phyloP scores from a whole-genome alignment of 2,797 vertebrate genomes.

The Neostethus bicornis region DNA sequence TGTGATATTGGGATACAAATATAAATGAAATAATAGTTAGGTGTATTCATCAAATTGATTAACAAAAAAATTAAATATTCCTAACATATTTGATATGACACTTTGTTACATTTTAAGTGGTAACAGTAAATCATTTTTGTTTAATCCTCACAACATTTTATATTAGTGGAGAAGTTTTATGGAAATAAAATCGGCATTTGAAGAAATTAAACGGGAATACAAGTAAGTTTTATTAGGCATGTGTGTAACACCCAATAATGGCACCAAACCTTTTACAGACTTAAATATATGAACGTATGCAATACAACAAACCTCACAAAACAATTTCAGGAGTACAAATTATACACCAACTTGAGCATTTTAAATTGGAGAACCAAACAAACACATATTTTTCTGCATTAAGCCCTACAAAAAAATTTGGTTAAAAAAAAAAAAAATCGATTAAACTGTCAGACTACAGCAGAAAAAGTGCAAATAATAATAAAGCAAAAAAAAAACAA shows the following conservation, averaged over 20 bases:
- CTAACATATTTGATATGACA: too few species aligned
- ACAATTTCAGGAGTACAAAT: constrained; percentile 6
- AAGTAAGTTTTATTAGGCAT: background rate
- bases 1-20: too few species aligned
- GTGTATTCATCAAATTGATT: too few species aligned
- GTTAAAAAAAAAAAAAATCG: constrained; percentile 5
- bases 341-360: background rate
- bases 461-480: constrained; percentile 17
- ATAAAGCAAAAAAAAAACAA: too few species aligned
- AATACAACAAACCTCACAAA: constrained; percentile 5
- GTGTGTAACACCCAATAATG: background rate
- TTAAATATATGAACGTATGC: background rate
- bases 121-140: too few species aligned
- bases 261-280: constrained; percentile 2
- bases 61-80: too few species aligned
- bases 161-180: too few species aligned
- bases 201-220: background rate
- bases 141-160: too few species aligned
- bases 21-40: too few species aligned
- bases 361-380: constrained; percentile 32
- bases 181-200: accelerated
- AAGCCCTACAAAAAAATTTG: background rate
- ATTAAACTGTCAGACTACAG: constrained; percentile 2
- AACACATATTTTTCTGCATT: background rate
- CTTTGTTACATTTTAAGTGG: too few species aligned